Evolutionary conservation across 2,888 invertebrate species (phyloP), one percentile per base, ranked within the genome.

Genomic region (Latrodectus elegans): DNA sequence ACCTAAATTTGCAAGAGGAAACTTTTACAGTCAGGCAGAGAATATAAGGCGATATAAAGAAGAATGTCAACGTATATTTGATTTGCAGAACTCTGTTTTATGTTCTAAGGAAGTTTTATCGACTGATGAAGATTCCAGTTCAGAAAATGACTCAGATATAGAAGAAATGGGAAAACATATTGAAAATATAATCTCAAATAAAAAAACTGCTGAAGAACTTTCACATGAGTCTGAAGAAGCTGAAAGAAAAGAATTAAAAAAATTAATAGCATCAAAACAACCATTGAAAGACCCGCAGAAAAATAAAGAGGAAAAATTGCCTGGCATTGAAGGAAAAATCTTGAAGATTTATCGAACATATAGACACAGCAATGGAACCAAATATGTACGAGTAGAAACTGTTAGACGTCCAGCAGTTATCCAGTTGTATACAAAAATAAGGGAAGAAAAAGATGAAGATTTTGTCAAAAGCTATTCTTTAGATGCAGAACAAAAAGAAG

Each of bases 121-220:
- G 91, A 99, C 99, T 0, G 99, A 99, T 91, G 98, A 96, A 8
- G 97, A 97, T 91, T 97, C 97, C 90, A 97, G 96, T 0, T 93
- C 93, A n/a, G 97, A 96, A 77, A 97, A 98, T 89, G 98, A 98
- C 91, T 98, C 98, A 0, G 99, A 99, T 92, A 95, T 99, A 90
- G 99, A 99, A 91, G 98, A 99, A 92, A 96, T 99, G 96, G 98
- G 94, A n/a, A 98, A 98, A 92, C 97, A 99, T 92, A 95, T 99
- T 74, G 99, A 99, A 92, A 98, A 97, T 91, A 99, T 99, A 96
- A 93, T 99, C 89, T 95, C 97, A 0, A 98, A 98, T 91, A 98
- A 98, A 92, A 99, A 99, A 92, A 98, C 98, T 0, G 97, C 96
- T 52, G 96, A 96, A 73, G 97, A 97, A 93, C 94, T 94, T 26